Conservation (phyloP, 2,888 invertebrate species). For the Cacoxenus indagator region DNA sequence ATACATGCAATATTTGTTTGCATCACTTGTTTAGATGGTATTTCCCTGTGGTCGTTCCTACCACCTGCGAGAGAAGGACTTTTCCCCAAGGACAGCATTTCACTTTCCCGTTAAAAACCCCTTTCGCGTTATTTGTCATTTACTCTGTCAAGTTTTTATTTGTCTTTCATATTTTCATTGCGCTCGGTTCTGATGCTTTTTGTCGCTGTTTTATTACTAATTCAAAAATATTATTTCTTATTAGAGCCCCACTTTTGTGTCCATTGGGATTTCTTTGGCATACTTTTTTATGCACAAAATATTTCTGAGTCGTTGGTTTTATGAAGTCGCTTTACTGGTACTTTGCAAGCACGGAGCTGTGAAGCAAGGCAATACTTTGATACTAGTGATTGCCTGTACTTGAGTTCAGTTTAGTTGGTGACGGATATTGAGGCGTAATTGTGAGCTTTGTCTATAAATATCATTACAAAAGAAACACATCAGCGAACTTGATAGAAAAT, state of each 20-base stretch:
- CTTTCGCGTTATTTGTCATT: neutral
- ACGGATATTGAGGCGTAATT: no score
- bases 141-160: neutral
- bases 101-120: neutral
- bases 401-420: no score
- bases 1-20: neutral
- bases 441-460: no score
- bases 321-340: no score
- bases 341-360: no score
- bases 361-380: no score
- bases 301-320: no score
- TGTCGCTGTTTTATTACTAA: conserved; percentile 50
- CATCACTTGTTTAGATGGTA: neutral
- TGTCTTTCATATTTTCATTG: conserved; percentile 1
- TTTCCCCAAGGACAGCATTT: neutral
- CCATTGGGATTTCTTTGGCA: neutral
- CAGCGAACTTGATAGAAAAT: no score
- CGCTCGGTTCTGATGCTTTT: neutral
- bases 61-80: neutral
- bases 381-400: no score
- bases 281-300: no score
- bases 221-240: conserved; percentile 57
- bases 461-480: no score
- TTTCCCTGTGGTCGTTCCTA: neutral
- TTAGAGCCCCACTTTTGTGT: conserved; percentile 27